A percentile compares a stretch with the other conserved stretches of the same genome.
Evolutionary conservation across 2,797 vertebrate genomes (phyloP).

Genomic region (Periparus ater): DNA sequence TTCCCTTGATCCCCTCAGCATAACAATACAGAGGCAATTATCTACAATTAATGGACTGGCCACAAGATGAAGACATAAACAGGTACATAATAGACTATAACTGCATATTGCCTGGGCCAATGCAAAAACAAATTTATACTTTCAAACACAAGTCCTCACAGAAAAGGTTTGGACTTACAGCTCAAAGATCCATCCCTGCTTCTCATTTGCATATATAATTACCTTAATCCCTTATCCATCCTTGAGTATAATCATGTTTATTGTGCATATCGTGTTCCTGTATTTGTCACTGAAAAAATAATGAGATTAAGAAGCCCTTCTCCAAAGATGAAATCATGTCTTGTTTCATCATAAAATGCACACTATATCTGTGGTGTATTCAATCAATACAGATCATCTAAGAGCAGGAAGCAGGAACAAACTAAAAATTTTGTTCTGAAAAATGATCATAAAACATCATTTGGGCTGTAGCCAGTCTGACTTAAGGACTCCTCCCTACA

Average conservation of each 20-base stretch:
- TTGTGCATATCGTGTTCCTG: neutral
- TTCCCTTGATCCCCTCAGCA: neutral
- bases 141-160: neutral
- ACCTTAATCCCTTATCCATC: neutral
- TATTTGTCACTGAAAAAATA: neutral
- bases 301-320: neutral
- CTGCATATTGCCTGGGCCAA: neutral
- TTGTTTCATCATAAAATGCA: neutral
- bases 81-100: neutral
- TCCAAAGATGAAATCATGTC: neutral
- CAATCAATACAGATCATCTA: neutral
- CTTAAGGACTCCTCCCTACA: neutral
- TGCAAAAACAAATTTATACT: neutral
- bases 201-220: neutral
- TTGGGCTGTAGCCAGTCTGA: neutral
- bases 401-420: slow-evolving; percentile 26
- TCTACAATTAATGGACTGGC: neutral
- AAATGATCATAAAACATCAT: neutral
- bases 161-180: neutral
- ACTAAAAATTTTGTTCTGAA: neutral
- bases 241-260: neutral
- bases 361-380: neutral
- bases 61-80: neutral
- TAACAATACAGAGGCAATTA: neutral
- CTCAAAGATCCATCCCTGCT: neutral